Evolutionary conservation across 2,797 vertebrate genomes (phyloP).

Genomic region (Momotus momota): DNA sequence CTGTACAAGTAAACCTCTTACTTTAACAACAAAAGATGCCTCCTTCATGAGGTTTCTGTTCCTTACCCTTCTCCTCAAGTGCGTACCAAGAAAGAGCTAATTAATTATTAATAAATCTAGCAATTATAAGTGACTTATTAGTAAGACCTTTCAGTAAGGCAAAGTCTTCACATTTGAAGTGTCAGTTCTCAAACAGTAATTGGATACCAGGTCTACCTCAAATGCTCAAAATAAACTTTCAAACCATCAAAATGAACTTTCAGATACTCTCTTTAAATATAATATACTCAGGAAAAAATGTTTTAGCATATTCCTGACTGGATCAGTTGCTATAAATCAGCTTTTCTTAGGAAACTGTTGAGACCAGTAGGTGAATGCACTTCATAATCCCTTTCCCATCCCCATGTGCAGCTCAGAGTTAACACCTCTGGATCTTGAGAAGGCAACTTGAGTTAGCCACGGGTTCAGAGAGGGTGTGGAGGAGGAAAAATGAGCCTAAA

Average conservation of each 20-base stretch:
- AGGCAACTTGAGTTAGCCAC: not conserved
- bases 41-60: not conserved
- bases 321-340: not conserved
- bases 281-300: too few relatives aligned
- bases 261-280: too few relatives aligned
- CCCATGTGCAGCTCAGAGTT: not conserved
- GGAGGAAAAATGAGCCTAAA: not conserved
- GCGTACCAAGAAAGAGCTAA: not conserved
- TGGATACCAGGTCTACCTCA: too few relatives aligned
- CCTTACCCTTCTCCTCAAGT: not conserved
- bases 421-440: not conserved
- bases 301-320: not conserved
- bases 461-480: rapidly evolving
- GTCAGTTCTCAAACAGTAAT: too few relatives aligned
- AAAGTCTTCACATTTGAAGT: too few relatives aligned
- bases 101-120: not conserved
- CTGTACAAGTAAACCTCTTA: not conserved
- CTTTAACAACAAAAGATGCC: not conserved
- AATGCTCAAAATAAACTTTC: too few relatives aligned
- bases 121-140: not conserved
- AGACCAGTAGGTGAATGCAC: not conserved
- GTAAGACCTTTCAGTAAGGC: too few relatives aligned
- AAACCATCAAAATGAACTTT: too few relatives aligned
- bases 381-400: not conserved
- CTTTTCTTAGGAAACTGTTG: not conserved